Conservation (phyloP, 2,113 vertebrate genomes). For the Notarius quadriscutis region DNA sequence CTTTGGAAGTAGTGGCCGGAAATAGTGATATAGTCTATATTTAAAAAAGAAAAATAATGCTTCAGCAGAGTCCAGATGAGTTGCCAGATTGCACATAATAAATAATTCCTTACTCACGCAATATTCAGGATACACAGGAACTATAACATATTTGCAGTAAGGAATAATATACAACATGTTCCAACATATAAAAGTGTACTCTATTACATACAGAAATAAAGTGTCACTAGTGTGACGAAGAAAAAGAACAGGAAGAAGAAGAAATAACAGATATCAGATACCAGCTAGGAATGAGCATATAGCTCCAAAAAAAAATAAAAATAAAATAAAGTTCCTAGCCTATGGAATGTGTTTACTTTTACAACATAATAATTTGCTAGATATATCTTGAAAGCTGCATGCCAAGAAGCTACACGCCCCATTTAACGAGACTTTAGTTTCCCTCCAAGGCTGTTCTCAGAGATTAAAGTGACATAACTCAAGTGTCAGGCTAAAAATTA, state of each 20-base stretch:
- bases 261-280: not conserved
- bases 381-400: not conserved
- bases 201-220: not conserved
- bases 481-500: slow-evolving; percentile 36
- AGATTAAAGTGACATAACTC: not conserved
- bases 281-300: not conserved
- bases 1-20: not conserved
- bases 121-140: not conserved
- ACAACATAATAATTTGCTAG: not conserved
- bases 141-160: not conserved
- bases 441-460: not conserved
- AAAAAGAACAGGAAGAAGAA: no score
- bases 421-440: not conserved
- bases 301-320: not conserved
- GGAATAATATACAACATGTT: not conserved
- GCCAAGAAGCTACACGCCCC: not conserved
- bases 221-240: not conserved
- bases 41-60: not conserved
- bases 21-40: not conserved
- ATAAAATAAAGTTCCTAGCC: not conserved
- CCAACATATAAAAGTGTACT: not conserved
- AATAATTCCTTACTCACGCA: no score
- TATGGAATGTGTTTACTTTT: not conserved
- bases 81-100: not conserved
- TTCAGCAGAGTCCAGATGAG: not conserved